Evolutionary conservation across 2,888 invertebrate species (phyloP), one percentile per base, ranked within the genome.

Genomic region (Priocnemis perturbator): DNA sequence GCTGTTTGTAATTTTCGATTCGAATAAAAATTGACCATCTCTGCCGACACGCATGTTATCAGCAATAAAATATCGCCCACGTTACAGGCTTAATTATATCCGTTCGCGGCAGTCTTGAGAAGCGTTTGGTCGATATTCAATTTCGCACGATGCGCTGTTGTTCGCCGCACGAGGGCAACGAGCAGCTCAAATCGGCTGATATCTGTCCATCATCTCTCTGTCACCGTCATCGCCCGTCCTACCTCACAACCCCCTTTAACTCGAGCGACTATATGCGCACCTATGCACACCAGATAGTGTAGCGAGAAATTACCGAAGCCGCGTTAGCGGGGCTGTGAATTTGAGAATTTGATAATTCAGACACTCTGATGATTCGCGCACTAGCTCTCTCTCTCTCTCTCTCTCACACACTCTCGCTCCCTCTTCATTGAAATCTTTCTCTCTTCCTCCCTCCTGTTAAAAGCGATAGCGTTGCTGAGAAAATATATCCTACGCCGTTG

Each of bases 81-180:
- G 7, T 37, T 37, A 37, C 37, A 11, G 37, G 37, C 37, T 37
- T 37, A 37, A 37, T 37, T 37, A 37, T 37, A 37, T 37, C 37
- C 66, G 74, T 77, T 77, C 72, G 72, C 68, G 74, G 37, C 37
- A 77, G 71, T 74, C 72, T 74, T 69, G 62, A 72, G 77, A 9
- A 56, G 64, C 67, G 72, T 72, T 72, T 77, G 74, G 69, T 77
- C 64, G 77, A 69, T 72, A 72, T 66, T 72, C 69, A 77, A 77
- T 77, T 77, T 74, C 77, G 69, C 67, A 66, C 68, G 69, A 70
- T 67, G 77, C 68, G 69, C 63, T 68, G 63, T 57, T 45, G 37
- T 37, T 11, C 37, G 37, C 72, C 26, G 60, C 63, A 53, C 47
- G 61, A 65, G 37, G 37, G 4, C 37, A 37, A 37, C 37, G 37